Evolutionary conservation across 2,113 vertebrate genomes (phyloP).

Genomic region (Platysteira castanea): DNA sequence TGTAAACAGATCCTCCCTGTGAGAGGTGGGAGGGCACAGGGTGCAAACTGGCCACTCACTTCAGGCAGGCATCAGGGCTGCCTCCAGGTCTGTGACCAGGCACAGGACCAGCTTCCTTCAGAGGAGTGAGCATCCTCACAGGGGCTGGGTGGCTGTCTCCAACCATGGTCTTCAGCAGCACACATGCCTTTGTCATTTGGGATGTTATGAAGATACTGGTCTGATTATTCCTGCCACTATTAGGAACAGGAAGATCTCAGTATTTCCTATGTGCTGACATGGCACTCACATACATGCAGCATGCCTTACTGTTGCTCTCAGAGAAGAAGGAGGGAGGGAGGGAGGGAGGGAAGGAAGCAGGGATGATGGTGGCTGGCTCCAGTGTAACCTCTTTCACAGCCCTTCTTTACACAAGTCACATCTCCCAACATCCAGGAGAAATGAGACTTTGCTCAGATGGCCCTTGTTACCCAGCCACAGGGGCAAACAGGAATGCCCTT

Average conservation of each 20-base stretch:
- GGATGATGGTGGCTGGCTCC: background rate
- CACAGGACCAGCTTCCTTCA: background rate
- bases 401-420: background rate
- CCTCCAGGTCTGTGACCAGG: background rate
- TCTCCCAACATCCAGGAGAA: background rate
- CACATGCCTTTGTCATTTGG: fast-evolving
- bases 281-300: fast-evolving
- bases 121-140: background rate
- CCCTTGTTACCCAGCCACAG: fast-evolving
- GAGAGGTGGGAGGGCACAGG: background rate
- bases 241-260: background rate
- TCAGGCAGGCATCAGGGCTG: background rate
- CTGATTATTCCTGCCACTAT: background rate
- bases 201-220: background rate
- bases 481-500: background rate
- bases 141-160: background rate
- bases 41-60: background rate
- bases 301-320: background rate
- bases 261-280: background rate
- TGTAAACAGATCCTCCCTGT: background rate
- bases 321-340: background rate
- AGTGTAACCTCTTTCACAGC: background rate
- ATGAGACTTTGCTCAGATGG: background rate
- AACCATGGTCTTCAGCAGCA: background rate
- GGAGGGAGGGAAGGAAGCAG: background rate